Evolutionary conservation across 1,140 invertebrate genomes (phyloP).

Genomic region (Cydia amplana): DNA sequence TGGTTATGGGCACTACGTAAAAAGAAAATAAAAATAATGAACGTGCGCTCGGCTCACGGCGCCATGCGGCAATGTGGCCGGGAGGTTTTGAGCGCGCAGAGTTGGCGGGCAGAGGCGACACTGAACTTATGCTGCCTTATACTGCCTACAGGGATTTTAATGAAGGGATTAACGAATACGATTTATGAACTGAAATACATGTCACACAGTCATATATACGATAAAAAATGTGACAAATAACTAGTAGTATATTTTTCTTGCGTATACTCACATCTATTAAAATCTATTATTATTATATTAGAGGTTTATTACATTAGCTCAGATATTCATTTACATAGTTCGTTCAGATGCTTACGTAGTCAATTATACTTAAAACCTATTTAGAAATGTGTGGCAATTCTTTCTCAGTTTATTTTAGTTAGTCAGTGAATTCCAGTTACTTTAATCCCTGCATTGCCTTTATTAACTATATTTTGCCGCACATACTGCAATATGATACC

Average conservation of each 20-base stretch:
- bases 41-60: slow-evolving; percentile 12
- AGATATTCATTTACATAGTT: no score
- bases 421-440: neutral
- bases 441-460: neutral
- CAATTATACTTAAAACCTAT: no score
- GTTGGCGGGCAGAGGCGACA: neutral
- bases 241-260: no score
- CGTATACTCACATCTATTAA: no score
- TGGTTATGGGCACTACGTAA: slow-evolving; percentile 9
- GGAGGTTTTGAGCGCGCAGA: neutral
- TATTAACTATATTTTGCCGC: neutral
- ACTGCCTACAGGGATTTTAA: neutral
- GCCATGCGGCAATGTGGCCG: slow-evolving; percentile 6
- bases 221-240: no score
- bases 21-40: slow-evolving; percentile 18
- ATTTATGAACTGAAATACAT: no score
- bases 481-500: neutral
- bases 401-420: no score
- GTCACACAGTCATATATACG: no score
- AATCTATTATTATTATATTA: no score
- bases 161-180: neutral
- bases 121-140: neutral
- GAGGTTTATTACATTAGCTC: no score
- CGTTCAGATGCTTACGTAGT: no score
- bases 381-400: no score